phyloP scores from a whole-genome alignment of 2,113 vertebrate species.

The Girardinichthys multiradiatus region DNA sequence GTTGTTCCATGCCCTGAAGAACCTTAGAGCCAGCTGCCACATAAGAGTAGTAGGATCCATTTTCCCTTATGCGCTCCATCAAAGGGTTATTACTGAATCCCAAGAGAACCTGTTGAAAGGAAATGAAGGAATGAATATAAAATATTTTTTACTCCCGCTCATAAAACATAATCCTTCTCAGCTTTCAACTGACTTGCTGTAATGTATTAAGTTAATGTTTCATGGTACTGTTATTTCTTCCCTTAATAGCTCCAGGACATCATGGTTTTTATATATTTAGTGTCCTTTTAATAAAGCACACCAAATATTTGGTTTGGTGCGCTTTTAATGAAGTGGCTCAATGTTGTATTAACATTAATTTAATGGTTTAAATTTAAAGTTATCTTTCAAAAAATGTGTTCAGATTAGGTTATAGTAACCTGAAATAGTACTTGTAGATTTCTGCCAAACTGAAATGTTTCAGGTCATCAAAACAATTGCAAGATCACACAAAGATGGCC shows the following conservation, averaged over 20 bases:
- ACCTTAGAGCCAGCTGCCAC: constrained; percentile 11
- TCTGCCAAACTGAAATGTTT: too few relatives aligned
- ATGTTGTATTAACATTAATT: too few relatives aligned
- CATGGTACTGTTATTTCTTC: background rate
- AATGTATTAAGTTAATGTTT: background rate
- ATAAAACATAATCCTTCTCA: background rate
- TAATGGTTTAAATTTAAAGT: too few relatives aligned
- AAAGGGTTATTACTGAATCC: constrained; percentile 3
- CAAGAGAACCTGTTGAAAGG: constrained; percentile 1
- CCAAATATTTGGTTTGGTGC: too few relatives aligned
- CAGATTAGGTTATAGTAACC: too few relatives aligned
- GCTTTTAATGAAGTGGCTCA: too few relatives aligned
- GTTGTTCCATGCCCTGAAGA: constrained; percentile 44
- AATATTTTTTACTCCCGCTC: background rate
- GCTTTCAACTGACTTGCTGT: background rate
- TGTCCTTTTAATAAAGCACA: background rate
- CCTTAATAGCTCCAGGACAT: background rate
- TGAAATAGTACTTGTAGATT: too few relatives aligned
- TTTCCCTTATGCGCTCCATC: constrained; percentile 8
- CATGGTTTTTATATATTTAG: background rate
- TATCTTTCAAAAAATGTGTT: too few relatives aligned
- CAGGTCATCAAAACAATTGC: too few relatives aligned
- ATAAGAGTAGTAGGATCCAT: background rate
- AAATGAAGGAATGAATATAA: background rate
- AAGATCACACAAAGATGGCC: too few relatives aligned